Conservation (phyloP, 2,888 invertebrate genomes). For the Sinohyriopsis cumingii region DNA sequence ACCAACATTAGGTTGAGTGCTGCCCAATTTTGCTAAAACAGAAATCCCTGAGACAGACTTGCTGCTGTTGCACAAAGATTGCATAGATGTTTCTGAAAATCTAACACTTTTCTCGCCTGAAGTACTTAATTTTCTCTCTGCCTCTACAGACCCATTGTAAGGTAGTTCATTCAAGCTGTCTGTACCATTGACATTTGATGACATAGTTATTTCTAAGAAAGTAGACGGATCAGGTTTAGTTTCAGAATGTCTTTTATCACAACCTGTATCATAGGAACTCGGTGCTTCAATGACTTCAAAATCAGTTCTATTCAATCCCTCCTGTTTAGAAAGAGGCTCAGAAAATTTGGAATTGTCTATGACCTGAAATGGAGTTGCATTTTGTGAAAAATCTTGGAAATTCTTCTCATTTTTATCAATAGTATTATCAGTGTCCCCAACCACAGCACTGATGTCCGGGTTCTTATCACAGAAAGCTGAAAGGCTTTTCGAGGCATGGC, state of each 20-base stretch:
- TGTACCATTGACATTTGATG: conserved; percentile 14
- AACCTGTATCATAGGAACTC: not conserved
- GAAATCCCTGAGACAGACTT: not conserved
- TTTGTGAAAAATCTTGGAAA: not conserved
- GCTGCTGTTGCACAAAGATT: not conserved
- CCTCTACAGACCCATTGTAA: conserved; percentile 12
- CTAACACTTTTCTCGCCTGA: conserved; percentile 32
- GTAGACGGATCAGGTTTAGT: conserved; percentile 20
- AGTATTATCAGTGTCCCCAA: conserved; percentile 28
- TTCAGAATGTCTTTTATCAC: conserved; percentile 12
- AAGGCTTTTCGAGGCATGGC: conserved; percentile 16
- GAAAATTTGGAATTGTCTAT: conserved; percentile 14
- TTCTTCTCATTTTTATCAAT: conserved; percentile 14
- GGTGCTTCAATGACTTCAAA: conserved; percentile 29
- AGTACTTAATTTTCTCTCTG: conserved; percentile 9
- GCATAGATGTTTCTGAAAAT: conserved; percentile 22
- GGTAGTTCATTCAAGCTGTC: conserved; percentile 28
- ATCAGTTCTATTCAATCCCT: conserved; percentile 21
- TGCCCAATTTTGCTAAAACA: not conserved
- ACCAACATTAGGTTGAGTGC: conserved; percentile 22
- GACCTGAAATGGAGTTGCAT: conserved; percentile 45
- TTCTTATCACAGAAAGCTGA: conserved; percentile 28
- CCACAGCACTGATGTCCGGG: conserved; percentile 30
- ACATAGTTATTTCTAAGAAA: conserved; percentile 40
- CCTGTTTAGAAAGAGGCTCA: too few species aligned